Evolutionary conservation across 2,888 invertebrate genomes (phyloP), one percentile per base, ranked within the genome.

Genomic region (Drosophila algonquin): DNA sequence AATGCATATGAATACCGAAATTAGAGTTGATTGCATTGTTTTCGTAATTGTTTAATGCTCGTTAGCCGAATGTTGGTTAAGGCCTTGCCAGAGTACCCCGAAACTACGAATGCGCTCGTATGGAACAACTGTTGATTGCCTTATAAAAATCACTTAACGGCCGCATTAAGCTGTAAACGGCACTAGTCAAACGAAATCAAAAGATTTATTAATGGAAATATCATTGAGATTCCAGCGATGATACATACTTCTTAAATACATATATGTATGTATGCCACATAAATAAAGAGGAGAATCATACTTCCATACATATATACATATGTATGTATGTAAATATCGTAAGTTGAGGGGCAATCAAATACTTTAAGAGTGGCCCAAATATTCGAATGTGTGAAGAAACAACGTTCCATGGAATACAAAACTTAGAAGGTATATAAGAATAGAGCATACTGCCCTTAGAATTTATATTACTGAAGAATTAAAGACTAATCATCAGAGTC

Each of bases 1-100:
- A 67, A 67, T 63, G 65, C 63, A 67, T 67, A 67, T 67, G 65
- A 55, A 67, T 63, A 63, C 65, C 65, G 56, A 67, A 65, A 67
- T 63, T 18, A 32, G 56, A 67, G 63, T 67, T 63, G 65, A 67
- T 67, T 67, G 65, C 65, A 67, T 56, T 67, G 51, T 56, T 67
- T 63, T 63, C 65, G 63, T 67, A 67, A 67, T 67, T 67, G 63
- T 67, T 67, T 63, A 67, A 67, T 67, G 65, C 65, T 56, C 65
- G 65, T 67, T 67, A 67, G 35, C 63, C 50, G 65, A 67, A 67
- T 35, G 63, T 67, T 67, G 63, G 65, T 67, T 63, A 67, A 67
- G 65, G 65, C 65, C 65, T 51, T 44, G 16, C 35, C 46, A 16
- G n/a, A 27, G 55, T 50, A 50, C 65, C 65, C 63, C 47, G 32